A percentile compares a stretch with the other conserved stretches of the same genome.
Evolutionary conservation across 2,113 vertebrate genomes (phyloP).

Genomic region (Cyprinodon brontotheroides): DNA sequence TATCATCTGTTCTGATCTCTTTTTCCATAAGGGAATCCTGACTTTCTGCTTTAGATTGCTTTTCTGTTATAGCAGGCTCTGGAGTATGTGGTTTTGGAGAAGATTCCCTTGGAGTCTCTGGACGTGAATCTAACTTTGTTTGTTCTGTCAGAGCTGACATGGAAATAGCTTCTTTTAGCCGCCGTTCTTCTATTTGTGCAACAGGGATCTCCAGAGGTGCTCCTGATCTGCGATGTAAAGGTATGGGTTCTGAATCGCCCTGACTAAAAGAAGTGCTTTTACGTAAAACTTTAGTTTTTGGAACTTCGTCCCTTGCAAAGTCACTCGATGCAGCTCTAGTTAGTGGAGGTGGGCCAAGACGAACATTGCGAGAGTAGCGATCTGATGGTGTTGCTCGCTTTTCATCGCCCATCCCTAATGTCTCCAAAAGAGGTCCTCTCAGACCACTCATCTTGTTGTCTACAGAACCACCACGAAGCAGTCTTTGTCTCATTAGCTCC

Average conservation of each 20-base stretch:
- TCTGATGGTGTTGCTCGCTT: constrained; percentile 73
- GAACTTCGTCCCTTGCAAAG: constrained; percentile 74
- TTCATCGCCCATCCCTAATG: constrained; percentile 85
- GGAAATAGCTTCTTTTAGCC: constrained; percentile 90
- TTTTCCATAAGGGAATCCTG: constrained; percentile 64
- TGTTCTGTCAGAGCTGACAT: constrained; percentile 89
- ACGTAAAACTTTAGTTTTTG: constrained; percentile 83
- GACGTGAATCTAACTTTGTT: constrained; percentile 78
- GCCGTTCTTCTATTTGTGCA: constrained; percentile 83
- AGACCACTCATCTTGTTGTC: constrained; percentile 95
- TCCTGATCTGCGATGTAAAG: constrained; percentile 88
- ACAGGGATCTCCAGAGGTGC: constrained; percentile 93
- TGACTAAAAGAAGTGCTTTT: constrained; percentile 98
- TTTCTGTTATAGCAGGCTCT: constrained; percentile 54
- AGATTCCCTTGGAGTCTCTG: constrained; percentile 68
- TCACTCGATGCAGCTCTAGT: constrained; percentile 91
- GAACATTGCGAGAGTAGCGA: constrained; percentile 71
- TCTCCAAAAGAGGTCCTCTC: constrained; percentile 93
- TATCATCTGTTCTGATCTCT: constrained; percentile 60
- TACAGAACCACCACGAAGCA: constrained; percentile 85
- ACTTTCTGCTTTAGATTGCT: constrained; percentile 63
- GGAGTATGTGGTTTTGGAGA: constrained; percentile 67
- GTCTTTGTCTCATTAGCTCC: constrained; percentile 91
- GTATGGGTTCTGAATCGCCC: constrained; percentile 87
- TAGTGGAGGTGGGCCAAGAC: constrained; percentile 79